Evolutionary conservation across 2,888 invertebrate genomes (phyloP), one percentile per base, ranked within the genome.

Genomic region (Neoscelio sp.): DNA sequence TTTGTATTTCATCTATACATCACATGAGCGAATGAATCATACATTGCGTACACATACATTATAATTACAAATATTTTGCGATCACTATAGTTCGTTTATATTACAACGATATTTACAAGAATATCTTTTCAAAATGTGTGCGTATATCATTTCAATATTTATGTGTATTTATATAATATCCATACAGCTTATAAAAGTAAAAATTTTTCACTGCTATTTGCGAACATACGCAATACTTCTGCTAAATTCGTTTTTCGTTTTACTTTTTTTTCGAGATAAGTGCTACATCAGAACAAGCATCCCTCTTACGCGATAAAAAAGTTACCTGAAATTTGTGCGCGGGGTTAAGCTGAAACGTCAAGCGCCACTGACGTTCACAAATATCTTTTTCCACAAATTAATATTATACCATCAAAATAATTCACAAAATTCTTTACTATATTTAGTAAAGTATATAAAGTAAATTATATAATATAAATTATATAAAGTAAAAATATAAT

Each of bases 1-100:
- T 56, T 58, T 75, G 15, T 80, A 80, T 82, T 87, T 85, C 82
- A 83, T 84, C 84, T 87, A 87, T 85, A 87, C 86, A 88, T 89
- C 89, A 89, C 89, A 89, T 88, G 86, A 85, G 86, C 74, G 79
- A 82, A 82, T 78, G 62, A 78, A 82, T 78, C 62, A 78, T 78
- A 71, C 38, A 48, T 62, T 48, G 75, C 76, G 30, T 80, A 80
- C 58, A 82, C 74, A 78, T 50, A 78, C 60, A 64, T 79, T 48
- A 44, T 80, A 79, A 81, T 82, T 80, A 79, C 75, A 73, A 71
- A 64, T 77, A 23, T 35, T 30, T 62, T 77, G 58, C 62, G 40
- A 68, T 80, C 67, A 52, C 67, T 74, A 81, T 77, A 74, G 62
- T 70, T 68, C 15, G 12, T 80, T 60, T 78, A 83, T 82, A 70